A percentile compares a stretch with the other conserved stretches of the same genome.
Conservation (phyloP, 2,797 vertebrate species). For the Thamnophis elegans region DNA sequence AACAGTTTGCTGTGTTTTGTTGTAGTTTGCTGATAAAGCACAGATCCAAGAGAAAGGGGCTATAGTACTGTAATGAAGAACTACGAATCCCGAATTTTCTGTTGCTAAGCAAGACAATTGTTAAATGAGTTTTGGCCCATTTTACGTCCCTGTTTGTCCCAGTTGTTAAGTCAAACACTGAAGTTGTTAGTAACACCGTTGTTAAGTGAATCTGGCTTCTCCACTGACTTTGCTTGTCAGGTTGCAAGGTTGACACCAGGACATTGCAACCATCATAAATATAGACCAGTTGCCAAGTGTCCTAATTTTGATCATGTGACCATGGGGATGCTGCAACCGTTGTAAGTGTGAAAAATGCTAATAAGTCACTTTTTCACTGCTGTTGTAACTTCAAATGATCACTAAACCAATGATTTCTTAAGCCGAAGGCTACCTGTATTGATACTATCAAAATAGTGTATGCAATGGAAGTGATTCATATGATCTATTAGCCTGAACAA, state of each 20-base stretch:
- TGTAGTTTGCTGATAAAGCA: neutral
- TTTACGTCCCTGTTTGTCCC: neutral
- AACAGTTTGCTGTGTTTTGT: neutral
- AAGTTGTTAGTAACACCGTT: neutral
- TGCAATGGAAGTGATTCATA: neutral
- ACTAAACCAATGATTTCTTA: neutral
- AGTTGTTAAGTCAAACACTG: neutral
- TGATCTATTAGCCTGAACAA: neutral
- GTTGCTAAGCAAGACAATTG: neutral
- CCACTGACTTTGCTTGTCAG: neutral
- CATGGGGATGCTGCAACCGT: neutral
- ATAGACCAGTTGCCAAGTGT: neutral
- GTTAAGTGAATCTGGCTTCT: neutral
- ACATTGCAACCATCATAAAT: neutral
- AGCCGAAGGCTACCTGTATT: neutral
- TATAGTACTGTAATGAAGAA: neutral
- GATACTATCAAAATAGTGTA: neutral
- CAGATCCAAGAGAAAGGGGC: neutral
- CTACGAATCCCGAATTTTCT: neutral
- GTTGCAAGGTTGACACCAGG: neutral
- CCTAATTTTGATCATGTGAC: neutral
- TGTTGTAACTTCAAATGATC: neutral
- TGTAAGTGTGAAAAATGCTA: neutral
- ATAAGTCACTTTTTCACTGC: too few relatives aligned
- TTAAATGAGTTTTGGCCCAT: neutral